These are phyloP conservation scores for Lepetodrilus schrolli DNA, from an alignment of 2,888 invertebrate genomes.

Conservation along the genomic window DNA sequence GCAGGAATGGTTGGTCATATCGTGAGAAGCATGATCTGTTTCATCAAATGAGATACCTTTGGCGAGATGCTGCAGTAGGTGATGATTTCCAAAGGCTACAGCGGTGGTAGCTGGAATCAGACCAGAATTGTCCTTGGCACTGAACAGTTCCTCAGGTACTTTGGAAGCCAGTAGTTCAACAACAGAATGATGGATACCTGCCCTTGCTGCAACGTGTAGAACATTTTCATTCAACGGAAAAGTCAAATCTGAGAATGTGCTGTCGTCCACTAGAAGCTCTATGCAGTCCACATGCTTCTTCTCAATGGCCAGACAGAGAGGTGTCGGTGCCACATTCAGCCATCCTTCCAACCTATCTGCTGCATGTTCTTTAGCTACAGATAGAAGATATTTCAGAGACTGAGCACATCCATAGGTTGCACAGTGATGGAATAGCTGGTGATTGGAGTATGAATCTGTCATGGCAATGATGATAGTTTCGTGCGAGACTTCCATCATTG, in stretches of 20 bases:
- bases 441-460: constrained; percentile 27
- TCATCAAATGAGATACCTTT: constrained; percentile 17
- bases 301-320: constrained; percentile 33
- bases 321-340: not conserved
- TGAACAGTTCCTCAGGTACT: not conserved
- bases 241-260: constrained; percentile 10
- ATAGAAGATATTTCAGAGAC: constrained; percentile 36
- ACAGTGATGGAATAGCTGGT: constrained; percentile 36
- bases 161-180: constrained; percentile 28
- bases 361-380: constrained; percentile 25
- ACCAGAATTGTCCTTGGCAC: constrained; percentile 32
- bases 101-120: constrained; percentile 38
- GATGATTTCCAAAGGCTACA: constrained; percentile 35
- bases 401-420: constrained; percentile 35
- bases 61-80: constrained; percentile 26
- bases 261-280: not conserved
- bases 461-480: constrained; percentile 32
- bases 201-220: constrained; percentile 44
- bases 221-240: constrained; percentile 40
- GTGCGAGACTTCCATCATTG: constrained; percentile 32
- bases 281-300: constrained; percentile 24
- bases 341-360: not conserved
- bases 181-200: constrained; percentile 30
- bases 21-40: constrained; percentile 27
- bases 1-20: constrained; percentile 37